Conservation (phyloP, 2,797 vertebrate genomes). For the Borostomias antarcticus region DNA sequence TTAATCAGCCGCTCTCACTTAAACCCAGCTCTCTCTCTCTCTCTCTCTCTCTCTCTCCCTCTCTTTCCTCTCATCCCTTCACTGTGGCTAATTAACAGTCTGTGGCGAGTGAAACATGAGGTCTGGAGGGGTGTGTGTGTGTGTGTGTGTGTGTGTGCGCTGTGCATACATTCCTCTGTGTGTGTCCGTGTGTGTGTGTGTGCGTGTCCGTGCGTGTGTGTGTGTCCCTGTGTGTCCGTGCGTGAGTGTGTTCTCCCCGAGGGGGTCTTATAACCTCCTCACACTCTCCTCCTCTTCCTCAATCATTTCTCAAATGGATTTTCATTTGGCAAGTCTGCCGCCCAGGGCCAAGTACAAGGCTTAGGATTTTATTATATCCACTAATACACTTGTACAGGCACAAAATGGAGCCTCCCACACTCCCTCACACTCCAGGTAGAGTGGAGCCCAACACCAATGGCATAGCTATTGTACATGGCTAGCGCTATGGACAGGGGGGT, state of each 20-base stretch:
- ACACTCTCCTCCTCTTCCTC: slow-evolving; percentile 53
- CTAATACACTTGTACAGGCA: slow-evolving; percentile 33
- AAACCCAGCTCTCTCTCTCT: slow-evolving; percentile 33
- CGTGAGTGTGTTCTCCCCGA: slow-evolving; percentile 34
- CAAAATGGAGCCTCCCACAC: slow-evolving; percentile 17
- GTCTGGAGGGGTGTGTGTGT: too few species aligned
- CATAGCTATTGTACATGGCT: not conserved
- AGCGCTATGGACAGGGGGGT: not conserved
- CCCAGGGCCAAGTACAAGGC: slow-evolving; percentile 57
- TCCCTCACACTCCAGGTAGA: slow-evolving; percentile 10
- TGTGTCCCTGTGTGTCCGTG: not conserved
- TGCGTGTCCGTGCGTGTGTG: slow-evolving; percentile 20
- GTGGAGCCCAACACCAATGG: slow-evolving; percentile 2
- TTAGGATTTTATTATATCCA: slow-evolving; percentile 41
- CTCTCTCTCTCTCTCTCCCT: slow-evolving; percentile 16
- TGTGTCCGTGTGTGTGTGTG: not conserved
- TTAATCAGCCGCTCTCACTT: slow-evolving; percentile 71
- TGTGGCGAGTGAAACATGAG: slow-evolving; percentile 66
- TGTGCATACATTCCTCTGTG: slow-evolving; percentile 2
- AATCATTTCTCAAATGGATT: slow-evolving; percentile 72
- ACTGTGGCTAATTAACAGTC: slow-evolving; percentile 75
- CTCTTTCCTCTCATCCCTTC: slow-evolving; percentile 55
- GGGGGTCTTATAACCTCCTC: slow-evolving; percentile 55
- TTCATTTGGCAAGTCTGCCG: slow-evolving; percentile 66
- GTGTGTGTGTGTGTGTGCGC: too few species aligned